Evolutionary conservation across 2,888 invertebrate species (phyloP).

Genomic region (Macrostomum cliftonense): DNA sequence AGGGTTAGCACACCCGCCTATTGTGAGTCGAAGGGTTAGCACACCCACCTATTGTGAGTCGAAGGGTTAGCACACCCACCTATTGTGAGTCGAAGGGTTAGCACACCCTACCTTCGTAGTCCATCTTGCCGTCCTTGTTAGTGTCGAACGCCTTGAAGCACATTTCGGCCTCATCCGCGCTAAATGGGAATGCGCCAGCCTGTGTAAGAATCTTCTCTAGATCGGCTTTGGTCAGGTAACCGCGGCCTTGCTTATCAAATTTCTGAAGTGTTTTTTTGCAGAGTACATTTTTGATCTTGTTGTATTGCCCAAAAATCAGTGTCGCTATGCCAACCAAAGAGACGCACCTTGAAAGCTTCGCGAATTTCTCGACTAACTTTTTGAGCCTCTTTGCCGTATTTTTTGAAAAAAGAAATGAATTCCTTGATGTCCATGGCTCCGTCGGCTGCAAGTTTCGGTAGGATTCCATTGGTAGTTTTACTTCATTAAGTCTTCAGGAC

Average conservation of each 20-base stretch:
- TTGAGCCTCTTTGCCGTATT: background rate
- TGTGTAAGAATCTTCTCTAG: background rate
- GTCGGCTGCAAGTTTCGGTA: background rate
- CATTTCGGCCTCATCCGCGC: background rate
- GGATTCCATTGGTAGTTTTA: too few relatives aligned
- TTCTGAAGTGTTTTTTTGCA: background rate
- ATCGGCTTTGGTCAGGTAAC: background rate
- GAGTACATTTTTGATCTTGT: too few relatives aligned
- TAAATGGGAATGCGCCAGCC: background rate
- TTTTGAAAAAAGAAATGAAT: background rate
- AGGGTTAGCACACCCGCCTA: too few relatives aligned
- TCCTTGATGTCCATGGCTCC: background rate
- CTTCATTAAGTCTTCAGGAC: too few relatives aligned
- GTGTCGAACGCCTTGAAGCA: background rate
- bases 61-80: too few relatives aligned
- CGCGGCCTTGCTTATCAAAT: background rate
- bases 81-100: too few relatives aligned
- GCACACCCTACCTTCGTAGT: background rate
- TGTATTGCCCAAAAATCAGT: too few relatives aligned
- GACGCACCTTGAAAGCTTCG: background rate
- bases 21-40: too few relatives aligned
- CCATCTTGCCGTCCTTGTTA: slow-evolving; percentile 3
- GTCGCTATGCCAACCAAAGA: too few relatives aligned
- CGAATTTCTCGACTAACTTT: background rate
- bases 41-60: too few relatives aligned